Percentiles rank a stretch among this genome's conserved stretches.
Evolutionary conservation across 2,113 vertebrate genomes (phyloP).

Genomic region (Hippolais icterina): DNA sequence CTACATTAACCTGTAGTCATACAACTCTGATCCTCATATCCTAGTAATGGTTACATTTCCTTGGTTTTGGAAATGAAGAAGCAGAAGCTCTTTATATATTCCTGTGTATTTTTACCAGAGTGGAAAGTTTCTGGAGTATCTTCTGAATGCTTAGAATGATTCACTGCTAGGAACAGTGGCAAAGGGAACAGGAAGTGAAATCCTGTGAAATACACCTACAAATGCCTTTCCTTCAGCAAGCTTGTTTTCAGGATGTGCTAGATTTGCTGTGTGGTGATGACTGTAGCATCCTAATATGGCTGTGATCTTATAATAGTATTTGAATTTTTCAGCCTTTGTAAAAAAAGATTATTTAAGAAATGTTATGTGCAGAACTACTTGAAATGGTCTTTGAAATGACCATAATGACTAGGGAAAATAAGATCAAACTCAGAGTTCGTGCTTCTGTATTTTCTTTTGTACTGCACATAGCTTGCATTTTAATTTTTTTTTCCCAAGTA

Average conservation of each 20-base stretch:
- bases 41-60: background rate
- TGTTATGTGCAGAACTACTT: background rate
- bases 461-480: background rate
- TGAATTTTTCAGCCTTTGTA: background rate
- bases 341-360: background rate
- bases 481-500: background rate
- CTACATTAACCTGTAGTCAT: accelerated
- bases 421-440: background rate
- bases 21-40: background rate
- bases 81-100: background rate
- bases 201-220: background rate
- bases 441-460: background rate
- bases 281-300: background rate
- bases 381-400: background rate
- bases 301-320: background rate
- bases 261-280: background rate
- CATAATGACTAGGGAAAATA: background rate
- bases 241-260: background rate
- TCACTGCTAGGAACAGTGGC: background rate
- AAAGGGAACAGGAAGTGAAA: background rate
- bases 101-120: background rate
- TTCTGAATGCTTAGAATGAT: background rate
- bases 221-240: background rate
- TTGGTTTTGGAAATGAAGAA: background rate
- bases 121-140: background rate